Base-by-base conservation (phyloP, 2,797 vertebrate genomes). In the Sylvia borin region DNA sequence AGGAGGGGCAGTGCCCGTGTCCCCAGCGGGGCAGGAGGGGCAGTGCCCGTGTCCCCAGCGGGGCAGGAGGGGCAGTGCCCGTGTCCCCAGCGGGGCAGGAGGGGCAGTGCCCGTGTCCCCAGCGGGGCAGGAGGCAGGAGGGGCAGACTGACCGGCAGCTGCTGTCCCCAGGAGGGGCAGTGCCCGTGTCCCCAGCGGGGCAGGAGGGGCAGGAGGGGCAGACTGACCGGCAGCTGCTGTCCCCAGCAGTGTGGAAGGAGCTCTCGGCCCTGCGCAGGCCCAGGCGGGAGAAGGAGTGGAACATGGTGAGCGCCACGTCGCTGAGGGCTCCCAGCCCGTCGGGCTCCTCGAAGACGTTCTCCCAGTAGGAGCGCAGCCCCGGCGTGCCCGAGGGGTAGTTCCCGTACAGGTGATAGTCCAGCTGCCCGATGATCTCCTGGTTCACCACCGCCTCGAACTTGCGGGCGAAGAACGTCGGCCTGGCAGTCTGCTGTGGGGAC, bases 391-490 rank as follows among this genome's bases (percentile, higher is more conserved):
- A 97, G 0, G 99, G 99, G 90, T 98, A 98, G 24, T 98, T 98
- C 54, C 99, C 99, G 0, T 99, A 99, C 97, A 99, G 97, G 97
- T 98, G 99, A 77, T 98, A 97, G 84, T 99, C 99, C 98, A 99
- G 93, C 97, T 99, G 99, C 95, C 99, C 99, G 16, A 99, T 98
- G 70, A 99, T 98, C 97, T 99, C 99, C 97, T 99, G 99, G 79
- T 99, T 99, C 80, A 99, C 99, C 58, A 99, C 99, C 5, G 99
- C 99, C 95, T 99, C 99, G 38, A 99, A 99, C 97, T 99, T 99
- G 83, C 99, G 98, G 42, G 99, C 99, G 31, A 99, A 99, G 98
- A 99, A 99, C 22, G 99, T 99, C 26, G 99, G 99, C 86, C 99
- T 98, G 88, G 99, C 98, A 0, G 99, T 99, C 98, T 99, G 99